Evolutionary conservation across 2,113 vertebrate genomes (phyloP), one percentile per base, ranked within the genome.

Genomic region (Corythoichthys intestinalis): DNA sequence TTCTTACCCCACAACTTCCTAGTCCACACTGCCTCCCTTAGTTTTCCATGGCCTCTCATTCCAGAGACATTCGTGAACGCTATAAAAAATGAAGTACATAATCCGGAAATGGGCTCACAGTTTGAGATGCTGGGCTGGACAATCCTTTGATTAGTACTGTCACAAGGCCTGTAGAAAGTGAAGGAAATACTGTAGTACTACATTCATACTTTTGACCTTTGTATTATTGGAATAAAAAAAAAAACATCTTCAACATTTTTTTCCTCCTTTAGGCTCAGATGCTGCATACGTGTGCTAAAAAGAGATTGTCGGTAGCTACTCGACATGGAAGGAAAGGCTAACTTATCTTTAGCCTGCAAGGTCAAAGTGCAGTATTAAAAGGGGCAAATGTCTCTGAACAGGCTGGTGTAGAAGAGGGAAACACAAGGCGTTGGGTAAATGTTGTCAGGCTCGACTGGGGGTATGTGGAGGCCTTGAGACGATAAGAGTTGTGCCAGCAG

Each of bases 31-130:
- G 76, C 86, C 83, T 78, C 78, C 81, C 79, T 88, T 77, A 83
- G 70, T 87, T 87, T 90, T 89, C 87, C 87, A 83, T 85, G 85
- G 84, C 85, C 80, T 86, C 83, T 85, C 86, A 85, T 89, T 90
- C 87, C 80, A 71, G 70, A 79, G 71, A 73, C 68, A 78, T 81
- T 78, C 78, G 83, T 76, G 46, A 86, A 83, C 41, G 41, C 83
- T 81, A 76, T 87, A 82, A 77, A 28, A 86, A 87, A 85, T 71
- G 86, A 85, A 85, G 77, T 80, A 88, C 86, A 86, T 78, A 83
- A 90, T 90, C 86, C 86, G 85, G 86, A 87, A 89, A 90, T 86
- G 86, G 89, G 80, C 74, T 83, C 84, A 76, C 77, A 83, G 73
- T 69, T 80, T 79, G 83, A 86, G 82, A 86, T 76, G 80, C 85